Base-by-base conservation (phyloP, 1,140 invertebrate genomes). In the Pseudomyrmex dendroicus region DNA sequence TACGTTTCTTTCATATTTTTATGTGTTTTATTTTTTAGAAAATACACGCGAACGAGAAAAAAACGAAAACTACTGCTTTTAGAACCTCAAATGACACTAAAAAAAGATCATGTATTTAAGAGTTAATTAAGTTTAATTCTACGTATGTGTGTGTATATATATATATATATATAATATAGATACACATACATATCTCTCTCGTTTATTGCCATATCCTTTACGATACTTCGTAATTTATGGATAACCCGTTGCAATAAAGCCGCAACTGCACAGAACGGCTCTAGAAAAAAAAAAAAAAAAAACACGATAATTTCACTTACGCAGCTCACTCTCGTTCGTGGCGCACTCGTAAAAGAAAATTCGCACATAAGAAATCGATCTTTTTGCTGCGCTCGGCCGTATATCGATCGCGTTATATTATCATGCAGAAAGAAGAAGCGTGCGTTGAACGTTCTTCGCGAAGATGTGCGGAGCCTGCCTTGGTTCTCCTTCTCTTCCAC, bases 361-460 rank as follows among this genome's bases (percentile, higher is more conserved):
- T 70, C 67, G 35, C 35, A 35, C 35, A 80, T 80, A 80, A 72
- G 76, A 80, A 77, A 80, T 80, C 56, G 46, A 66, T 72, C 44
- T n/a, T 44, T 80, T 80, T 72, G 64, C n/a, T 44, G 22, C 44
- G 22, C 54, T 61, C 44, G 52, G 52, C 12, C 46, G 46, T 35
- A 70, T 44, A 80, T 80, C 66, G 76, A 80, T 80, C 66, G 76
- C 35, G 44, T 78, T 68, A 80, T 72, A 72, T 72, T 80, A 80
- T 72, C 66, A 80, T 61, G 46, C 44, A n/a, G 63, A n/a, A 52
- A 13, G 17, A 25, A 17, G 25, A 44, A 25, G 54, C 1, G n/a
- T 25, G 54, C 64, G 22, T 59, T 48, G 44, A 80, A 80, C 44
- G 44, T 78, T 17, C 64, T 68, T 35, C 44, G 74, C 15, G 54